Evolutionary conservation across 2,888 invertebrate species (phyloP).

Genomic region (Embidobia sp.): DNA sequence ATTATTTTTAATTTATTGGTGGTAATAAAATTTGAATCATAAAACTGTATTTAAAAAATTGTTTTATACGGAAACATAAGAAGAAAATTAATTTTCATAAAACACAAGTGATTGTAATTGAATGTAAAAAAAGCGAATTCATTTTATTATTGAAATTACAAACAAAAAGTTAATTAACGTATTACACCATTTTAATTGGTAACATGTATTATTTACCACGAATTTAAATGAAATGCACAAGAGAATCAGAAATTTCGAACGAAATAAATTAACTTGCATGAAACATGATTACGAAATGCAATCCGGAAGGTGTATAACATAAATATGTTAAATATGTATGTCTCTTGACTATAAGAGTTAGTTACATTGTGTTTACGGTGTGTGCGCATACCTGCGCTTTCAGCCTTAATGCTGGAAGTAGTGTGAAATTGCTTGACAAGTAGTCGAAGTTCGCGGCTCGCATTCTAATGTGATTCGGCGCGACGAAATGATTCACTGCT

Average conservation of each 20-base stretch:
- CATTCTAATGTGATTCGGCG: constrained; percentile 70
- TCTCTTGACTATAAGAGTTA: constrained; percentile 55
- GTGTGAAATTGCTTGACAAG: constrained; percentile 78
- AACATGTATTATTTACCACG: constrained; percentile 2
- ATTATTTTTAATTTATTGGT: not conserved
- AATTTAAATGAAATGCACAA: constrained; percentile 3
- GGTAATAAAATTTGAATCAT: no score
- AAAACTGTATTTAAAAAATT: no score
- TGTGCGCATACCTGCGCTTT: constrained; percentile 67
- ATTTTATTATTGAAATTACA: not conserved
- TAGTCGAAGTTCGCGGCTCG: constrained; percentile 72
- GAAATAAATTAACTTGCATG: constrained; percentile 27
- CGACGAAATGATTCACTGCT: constrained; percentile 58
- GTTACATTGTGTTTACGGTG: constrained; percentile 59
- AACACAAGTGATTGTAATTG: not conserved
- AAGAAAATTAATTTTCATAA: no score
- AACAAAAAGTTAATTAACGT: no score
- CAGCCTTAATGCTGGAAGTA: constrained; percentile 72
- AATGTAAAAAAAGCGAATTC: not conserved
- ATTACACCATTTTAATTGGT: not conserved
- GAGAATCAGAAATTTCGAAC: constrained; percentile 13
- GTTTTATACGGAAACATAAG: no score
- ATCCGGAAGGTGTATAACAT: constrained; percentile 30
- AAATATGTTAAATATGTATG: constrained; percentile 49
- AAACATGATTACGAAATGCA: constrained; percentile 32